Evolutionary conservation across 2,113 vertebrate species (phyloP).

Genomic region (Aix galericulata): DNA sequence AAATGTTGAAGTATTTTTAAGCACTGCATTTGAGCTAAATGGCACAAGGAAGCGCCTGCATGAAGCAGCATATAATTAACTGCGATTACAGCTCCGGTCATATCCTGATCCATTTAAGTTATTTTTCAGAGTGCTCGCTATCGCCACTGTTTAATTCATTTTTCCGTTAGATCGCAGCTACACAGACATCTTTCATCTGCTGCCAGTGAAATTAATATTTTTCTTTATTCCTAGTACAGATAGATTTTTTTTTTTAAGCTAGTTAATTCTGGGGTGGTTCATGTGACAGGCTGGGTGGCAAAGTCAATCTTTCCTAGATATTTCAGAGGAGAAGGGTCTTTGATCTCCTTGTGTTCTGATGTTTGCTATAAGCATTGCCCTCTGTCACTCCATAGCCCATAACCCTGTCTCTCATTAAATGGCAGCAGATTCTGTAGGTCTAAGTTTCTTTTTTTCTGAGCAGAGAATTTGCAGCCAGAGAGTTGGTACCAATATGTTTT

Average conservation of each 20-base stretch:
- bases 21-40: constrained; percentile 50
- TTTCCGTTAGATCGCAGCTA: constrained; percentile 73
- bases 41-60: constrained; percentile 31
- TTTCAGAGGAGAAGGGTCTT: constrained; percentile 37
- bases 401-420: neutral
- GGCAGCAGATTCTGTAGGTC: neutral
- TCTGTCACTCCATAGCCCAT: neutral
- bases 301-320: constrained; percentile 4
- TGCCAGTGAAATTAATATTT: constrained; percentile 77
- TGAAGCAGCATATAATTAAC: constrained; percentile 70
- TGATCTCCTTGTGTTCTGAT: constrained; percentile 36
- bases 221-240: constrained; percentile 68
- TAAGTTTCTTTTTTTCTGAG: neutral
- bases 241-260: constrained; percentile 53
- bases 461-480: neutral
- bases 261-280: constrained; percentile 67
- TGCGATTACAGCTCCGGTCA: constrained; percentile 57
- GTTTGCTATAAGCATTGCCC: constrained; percentile 18
- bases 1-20: constrained; percentile 68
- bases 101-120: constrained; percentile 71
- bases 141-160: constrained; percentile 77
- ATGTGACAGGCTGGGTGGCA: constrained; percentile 49
- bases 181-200: constrained; percentile 73
- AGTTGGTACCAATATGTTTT: neutral
- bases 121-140: constrained; percentile 69